Percentiles rank a stretch among this genome's conserved stretches.
phyloP scores from a whole-genome alignment of 2,888 invertebrate genomes.

The Xanthia icteritia region DNA sequence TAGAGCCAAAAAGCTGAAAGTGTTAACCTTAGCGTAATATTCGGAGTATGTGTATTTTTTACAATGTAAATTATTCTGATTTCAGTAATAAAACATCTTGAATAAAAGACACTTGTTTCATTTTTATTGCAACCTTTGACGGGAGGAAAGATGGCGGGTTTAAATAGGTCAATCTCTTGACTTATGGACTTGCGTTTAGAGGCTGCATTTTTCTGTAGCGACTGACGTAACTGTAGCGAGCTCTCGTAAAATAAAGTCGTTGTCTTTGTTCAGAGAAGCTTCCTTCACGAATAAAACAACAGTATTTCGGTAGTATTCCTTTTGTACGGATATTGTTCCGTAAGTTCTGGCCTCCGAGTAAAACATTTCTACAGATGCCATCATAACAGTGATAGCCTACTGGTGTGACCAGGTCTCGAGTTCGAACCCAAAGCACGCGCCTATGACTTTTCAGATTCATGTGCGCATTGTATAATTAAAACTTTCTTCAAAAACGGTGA shows the following conservation, averaged over 20 bases:
- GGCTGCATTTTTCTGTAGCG: conserved; percentile 50
- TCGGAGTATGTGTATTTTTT: conserved; percentile 90
- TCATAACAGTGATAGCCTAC: neutral
- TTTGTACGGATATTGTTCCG: neutral
- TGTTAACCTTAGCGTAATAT: conserved; percentile 85
- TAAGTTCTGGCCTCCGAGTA: neutral
- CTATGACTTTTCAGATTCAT: too few species aligned
- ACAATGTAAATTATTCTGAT: conserved; percentile 91
- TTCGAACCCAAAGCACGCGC: too few species aligned
- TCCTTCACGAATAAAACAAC: conserved; percentile 1
- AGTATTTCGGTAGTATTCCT: neutral
- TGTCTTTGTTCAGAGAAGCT: conserved; percentile 17
- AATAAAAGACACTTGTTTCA: conserved; percentile 72
- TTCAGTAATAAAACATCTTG: conserved; percentile 89
- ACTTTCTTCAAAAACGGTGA: too few species aligned
- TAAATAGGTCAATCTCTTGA: conserved; percentile 61
- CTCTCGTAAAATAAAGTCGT: conserved; percentile 51
- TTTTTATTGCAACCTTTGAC: conserved; percentile 51
- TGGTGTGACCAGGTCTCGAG: too few species aligned
- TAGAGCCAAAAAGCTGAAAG: conserved; percentile 83
- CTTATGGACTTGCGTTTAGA: conserved; percentile 40
- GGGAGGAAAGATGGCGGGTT: conserved; percentile 36
- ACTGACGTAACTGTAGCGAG: conserved; percentile 14
- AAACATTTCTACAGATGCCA: neutral
- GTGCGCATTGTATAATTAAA: too few species aligned